These are phyloP conservation scores for Zaprionus capensis DNA, from an alignment of 1,140 invertebrate species.

Conservation along the genomic window DNA sequence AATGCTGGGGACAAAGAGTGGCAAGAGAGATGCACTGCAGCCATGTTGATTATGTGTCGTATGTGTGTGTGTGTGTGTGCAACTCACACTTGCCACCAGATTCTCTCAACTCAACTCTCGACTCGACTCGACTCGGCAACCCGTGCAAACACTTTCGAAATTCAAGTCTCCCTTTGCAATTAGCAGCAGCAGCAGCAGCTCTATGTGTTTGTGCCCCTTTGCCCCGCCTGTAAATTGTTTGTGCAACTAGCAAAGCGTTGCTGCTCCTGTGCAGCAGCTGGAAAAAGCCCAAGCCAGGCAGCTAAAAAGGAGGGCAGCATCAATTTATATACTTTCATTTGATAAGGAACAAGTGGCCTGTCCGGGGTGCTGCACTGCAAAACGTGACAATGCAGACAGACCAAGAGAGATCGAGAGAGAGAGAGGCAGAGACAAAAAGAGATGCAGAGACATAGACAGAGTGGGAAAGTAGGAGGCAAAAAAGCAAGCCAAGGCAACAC, in stretches of 20 bases:
- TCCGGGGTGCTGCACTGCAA: constrained; percentile 32
- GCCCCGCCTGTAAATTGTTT: constrained; percentile 63
- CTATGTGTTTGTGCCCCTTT: background rate
- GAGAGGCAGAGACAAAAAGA: background rate
- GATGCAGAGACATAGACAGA: background rate
- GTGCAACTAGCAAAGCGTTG: constrained; percentile 52
- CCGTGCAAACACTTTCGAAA: constrained; percentile 48
- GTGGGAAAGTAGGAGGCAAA: background rate
- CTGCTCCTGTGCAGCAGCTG: constrained; percentile 40
- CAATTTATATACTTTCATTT: constrained; percentile 79
- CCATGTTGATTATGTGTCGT: constrained; percentile 53
- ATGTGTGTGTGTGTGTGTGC: constrained; percentile 35
- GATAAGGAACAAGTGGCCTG: constrained; percentile 76
- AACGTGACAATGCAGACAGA: constrained; percentile 66
- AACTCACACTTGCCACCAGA: constrained; percentile 42
- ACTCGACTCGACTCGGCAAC: background rate
- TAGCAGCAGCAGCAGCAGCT: constrained; percentile 64
- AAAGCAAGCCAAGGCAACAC: constrained; percentile 63
- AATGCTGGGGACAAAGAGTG: constrained; percentile 21
- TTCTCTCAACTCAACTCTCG: constrained; percentile 21
- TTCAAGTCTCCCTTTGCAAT: constrained; percentile 44
- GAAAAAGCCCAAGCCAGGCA: constrained; percentile 19
- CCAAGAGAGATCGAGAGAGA: background rate
- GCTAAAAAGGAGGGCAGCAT: constrained; percentile 23
- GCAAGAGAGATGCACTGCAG: constrained; percentile 15